Conservation (phyloP, 53 echinoderm and acorn worm species). For the Holothuria scabra region DNA sequence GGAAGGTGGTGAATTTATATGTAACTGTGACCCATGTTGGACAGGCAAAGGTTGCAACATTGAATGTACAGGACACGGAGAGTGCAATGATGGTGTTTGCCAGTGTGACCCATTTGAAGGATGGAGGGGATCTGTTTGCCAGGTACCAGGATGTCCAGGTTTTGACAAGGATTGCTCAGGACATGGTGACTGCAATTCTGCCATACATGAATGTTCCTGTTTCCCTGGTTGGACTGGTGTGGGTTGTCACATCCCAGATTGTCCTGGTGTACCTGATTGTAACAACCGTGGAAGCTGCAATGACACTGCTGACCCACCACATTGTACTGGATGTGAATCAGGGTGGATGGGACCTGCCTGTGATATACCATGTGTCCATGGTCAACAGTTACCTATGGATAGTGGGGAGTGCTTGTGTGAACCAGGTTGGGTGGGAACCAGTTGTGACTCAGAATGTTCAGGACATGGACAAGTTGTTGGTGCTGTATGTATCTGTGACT, state of each 20-base stretch:
- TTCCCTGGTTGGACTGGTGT: constrained; percentile 82
- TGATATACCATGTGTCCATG: constrained; percentile 79
- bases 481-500: constrained; percentile 72
- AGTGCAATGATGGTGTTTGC: constrained; percentile 65
- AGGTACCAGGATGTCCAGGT: constrained; percentile 91
- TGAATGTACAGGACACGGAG: constrained; percentile 75
- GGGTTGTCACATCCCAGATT: constrained; percentile 83
- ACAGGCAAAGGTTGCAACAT: constrained; percentile 80
- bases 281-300: constrained; percentile 85
- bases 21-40: constrained; percentile 92
- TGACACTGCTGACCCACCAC: constrained; percentile 63
- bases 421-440: constrained; percentile 85
- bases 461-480: constrained; percentile 78
- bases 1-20: constrained; percentile 70
- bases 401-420: constrained; percentile 81
- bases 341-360: constrained; percentile 92
- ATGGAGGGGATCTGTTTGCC: constrained; percentile 83
- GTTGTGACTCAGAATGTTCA: constrained; percentile 89
- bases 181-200: constrained; percentile 94
- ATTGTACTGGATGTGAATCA: constrained; percentile 73
- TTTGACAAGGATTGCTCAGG: constrained; percentile 79
- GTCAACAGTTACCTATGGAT: constrained; percentile 79
- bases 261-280: constrained; percentile 92
- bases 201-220: constrained; percentile 88
- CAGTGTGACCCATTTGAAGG: constrained; percentile 76